Base-by-base conservation (phyloP, 2,888 invertebrate species). In the Panopea generosa region DNA sequence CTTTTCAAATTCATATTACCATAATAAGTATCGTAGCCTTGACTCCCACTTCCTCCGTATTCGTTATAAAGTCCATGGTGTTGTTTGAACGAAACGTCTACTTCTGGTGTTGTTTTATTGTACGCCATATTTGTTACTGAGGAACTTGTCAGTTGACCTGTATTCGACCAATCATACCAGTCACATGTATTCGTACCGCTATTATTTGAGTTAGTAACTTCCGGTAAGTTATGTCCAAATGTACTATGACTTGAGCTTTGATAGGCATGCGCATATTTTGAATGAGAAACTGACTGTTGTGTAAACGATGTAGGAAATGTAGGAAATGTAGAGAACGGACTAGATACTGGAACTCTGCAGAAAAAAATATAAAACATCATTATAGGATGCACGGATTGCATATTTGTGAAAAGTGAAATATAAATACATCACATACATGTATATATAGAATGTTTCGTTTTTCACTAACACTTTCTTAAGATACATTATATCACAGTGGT, bases 91-190 rank as follows among this genome's bases (percentile, higher is more conserved):
- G 45, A 20, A 16, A 45, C 45, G 6, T 45, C 45, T 9, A 16
- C 45, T 3, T 45, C 20, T 6, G 16, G 16, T 45, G 45, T 20
- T 45, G 45, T 20, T 20, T 45, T 45, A 45, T 45, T 45, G 6
- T 9, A 18, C 6, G 20, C 6, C 16, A 16, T 45, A 45, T 16
- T 45, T 20, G 16, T 6, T 4, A 16, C 45, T 4, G 45, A 4
- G n/a, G 45, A 45, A 20, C 4, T 45, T 6, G n/a, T n/a, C 45
- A 45, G 6, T 20, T 45, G 45, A 9, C 45, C 45, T 20, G 22
- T 6, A 11, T 9, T 52, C 4, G 53, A 26, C 67, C 67, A 67
- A 29, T 67, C 59, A 59, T 67, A 40, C 67, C 67, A 67, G n/a
- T 57, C 67, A 57, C 38, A 59, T n/a, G 53, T 40, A 40, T 67